A percentile compares a stretch with the other conserved stretches of the same genome.
phyloP scores from a whole-genome alignment of 2,797 vertebrate genomes.

The Onychomys torridus region DNA sequence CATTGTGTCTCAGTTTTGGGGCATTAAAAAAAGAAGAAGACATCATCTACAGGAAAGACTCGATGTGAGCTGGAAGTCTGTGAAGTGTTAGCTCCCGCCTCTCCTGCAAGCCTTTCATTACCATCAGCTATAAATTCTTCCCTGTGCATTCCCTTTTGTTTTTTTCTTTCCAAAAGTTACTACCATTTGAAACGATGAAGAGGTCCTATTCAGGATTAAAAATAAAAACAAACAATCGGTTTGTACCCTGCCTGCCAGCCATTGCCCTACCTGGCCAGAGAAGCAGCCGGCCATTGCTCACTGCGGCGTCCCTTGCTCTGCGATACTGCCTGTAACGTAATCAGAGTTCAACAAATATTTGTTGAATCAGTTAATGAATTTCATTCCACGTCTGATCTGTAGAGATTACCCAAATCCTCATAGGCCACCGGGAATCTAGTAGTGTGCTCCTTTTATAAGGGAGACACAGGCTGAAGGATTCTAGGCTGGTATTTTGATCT shows the following conservation, averaged over 20 bases:
- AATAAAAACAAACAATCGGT: neutral
- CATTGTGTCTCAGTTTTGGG: neutral
- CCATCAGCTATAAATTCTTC: neutral
- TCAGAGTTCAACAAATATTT: slow-evolving; percentile 47
- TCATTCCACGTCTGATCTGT: slow-evolving; percentile 54
- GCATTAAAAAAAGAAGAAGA: neutral
- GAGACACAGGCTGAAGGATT: neutral
- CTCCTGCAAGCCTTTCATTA: neutral
- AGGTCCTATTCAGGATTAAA: neutral
- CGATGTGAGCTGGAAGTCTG: neutral
- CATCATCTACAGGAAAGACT: slow-evolving; percentile 3
- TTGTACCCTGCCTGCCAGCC: slow-evolving; percentile 30
- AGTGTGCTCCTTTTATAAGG: slow-evolving; percentile 54
- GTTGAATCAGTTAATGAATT: slow-evolving; percentile 71
- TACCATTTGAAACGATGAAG: neutral
- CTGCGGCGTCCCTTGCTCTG: neutral
- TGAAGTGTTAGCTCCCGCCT: neutral
- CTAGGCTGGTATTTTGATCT: slow-evolving; percentile 56
- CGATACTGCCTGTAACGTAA: neutral
- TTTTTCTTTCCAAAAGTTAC: slow-evolving; percentile 31
- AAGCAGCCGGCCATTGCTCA: neutral
- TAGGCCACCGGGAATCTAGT: slow-evolving; percentile 8
- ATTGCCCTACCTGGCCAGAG: neutral
- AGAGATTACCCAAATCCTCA: slow-evolving; percentile 64
- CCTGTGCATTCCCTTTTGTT: neutral